Evolutionary conservation across 1,140 invertebrate species (phyloP).

Genomic region (Calliopsis andreniformis): DNA sequence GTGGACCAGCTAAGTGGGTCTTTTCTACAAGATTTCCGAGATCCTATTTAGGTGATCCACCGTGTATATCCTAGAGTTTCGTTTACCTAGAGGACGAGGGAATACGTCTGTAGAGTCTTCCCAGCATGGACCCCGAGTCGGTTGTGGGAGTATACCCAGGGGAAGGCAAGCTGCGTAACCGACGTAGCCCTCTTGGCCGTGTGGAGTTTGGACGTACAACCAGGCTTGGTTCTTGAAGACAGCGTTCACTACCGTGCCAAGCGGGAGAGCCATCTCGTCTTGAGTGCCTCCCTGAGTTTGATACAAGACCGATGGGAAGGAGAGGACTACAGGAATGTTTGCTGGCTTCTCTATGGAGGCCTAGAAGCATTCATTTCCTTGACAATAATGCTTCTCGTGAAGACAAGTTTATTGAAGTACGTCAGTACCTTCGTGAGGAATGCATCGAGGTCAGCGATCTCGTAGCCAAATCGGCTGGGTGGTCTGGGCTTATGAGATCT

Average conservation of each 20-base stretch:
- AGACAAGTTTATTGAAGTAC: not conserved
- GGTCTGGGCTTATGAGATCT: slow-evolving; percentile 69
- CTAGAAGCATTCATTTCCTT: slow-evolving; percentile 75
- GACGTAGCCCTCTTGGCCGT: slow-evolving; percentile 90
- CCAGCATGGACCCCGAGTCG: slow-evolving; percentile 86
- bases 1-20: too few relatives aligned
- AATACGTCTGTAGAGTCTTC: slow-evolving; percentile 90
- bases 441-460: slow-evolving; percentile 88
- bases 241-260: slow-evolving; percentile 92
- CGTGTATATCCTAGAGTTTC: too few relatives aligned
- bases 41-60: too few relatives aligned
- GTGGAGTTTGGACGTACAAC: slow-evolving; percentile 91
- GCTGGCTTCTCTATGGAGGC: slow-evolving; percentile 87
- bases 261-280: slow-evolving; percentile 86
- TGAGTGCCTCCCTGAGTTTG: slow-evolving; percentile 88
- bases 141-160: slow-evolving; percentile 85
- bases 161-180: slow-evolving; percentile 88
- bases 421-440: slow-evolving; percentile 86
- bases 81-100: slow-evolving; percentile 83
- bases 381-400: not conserved
- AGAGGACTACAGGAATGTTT: slow-evolving; percentile 90
- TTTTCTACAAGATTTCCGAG: too few relatives aligned
- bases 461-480: slow-evolving; percentile 84
- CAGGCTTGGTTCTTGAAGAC: slow-evolving; percentile 91
- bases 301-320: slow-evolving; percentile 88